Conservation (phyloP, 2,797 vertebrate genomes). For the Adelosebastes latens region DNA sequence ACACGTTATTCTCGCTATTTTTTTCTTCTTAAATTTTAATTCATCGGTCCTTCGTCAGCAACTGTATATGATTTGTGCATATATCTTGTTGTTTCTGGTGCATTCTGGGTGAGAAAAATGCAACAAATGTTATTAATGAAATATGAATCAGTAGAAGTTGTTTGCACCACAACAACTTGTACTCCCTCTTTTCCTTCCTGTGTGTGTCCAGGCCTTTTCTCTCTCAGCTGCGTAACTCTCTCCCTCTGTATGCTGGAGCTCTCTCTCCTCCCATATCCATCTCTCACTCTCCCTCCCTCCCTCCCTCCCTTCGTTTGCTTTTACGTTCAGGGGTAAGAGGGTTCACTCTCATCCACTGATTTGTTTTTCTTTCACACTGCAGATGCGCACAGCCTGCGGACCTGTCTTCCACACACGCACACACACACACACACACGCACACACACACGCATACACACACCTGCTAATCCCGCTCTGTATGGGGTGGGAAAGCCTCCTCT, state of each 20-base stretch:
- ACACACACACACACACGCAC: slow-evolving; percentile 39
- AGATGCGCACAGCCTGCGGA: slow-evolving; percentile 66
- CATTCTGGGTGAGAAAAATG: not conserved
- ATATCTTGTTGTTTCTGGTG: not conserved
- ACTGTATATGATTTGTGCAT: not conserved
- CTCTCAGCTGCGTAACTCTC: not conserved
- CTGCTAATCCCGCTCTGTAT: slow-evolving; percentile 60
- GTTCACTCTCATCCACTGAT: slow-evolving; percentile 71
- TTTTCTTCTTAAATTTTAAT: not conserved
- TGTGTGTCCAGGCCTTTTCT: not conserved
- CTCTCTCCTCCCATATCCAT: slow-evolving; percentile 9
- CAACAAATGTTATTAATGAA: not conserved
- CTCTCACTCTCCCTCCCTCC: slow-evolving; percentile 10
- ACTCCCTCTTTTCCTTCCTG: not conserved
- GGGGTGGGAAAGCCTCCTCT: slow-evolving; percentile 63
- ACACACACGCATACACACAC: slow-evolving; percentile 43
- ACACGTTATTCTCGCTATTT: no score
- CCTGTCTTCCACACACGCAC: slow-evolving; percentile 17
- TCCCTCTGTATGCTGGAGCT: not conserved
- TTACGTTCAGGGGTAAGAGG: slow-evolving; percentile 65
- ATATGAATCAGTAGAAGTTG: not conserved
- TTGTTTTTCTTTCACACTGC: slow-evolving; percentile 75
- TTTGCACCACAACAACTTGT: not conserved
- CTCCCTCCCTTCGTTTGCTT: slow-evolving; percentile 27
- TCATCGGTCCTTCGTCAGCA: not conserved